A percentile compares a stretch with the other conserved stretches of the same genome.
Conservation (phyloP, 2,797 vertebrate species). For the Poecilia velifera region DNA sequence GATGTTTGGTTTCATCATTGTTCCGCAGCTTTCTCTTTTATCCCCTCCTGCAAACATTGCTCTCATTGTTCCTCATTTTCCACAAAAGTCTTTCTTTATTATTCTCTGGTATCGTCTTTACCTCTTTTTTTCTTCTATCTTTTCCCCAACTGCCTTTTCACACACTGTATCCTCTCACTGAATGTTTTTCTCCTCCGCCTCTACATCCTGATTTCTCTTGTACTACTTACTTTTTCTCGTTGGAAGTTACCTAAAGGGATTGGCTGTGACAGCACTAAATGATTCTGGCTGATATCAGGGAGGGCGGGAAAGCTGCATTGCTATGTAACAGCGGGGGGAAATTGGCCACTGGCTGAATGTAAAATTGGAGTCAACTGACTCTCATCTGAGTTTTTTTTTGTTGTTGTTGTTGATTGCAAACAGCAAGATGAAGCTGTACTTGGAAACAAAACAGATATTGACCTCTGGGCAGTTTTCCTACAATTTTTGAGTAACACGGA, state of each 20-base stretch:
- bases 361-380: constrained; percentile 33
- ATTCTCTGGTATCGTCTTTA: neutral
- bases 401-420: neutral
- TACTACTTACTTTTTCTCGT: constrained; percentile 52
- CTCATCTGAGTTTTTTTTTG: neutral
- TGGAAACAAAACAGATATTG: neutral
- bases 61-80: neutral
- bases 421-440: neutral
- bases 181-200: constrained; percentile 52
- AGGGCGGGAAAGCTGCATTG: neutral
- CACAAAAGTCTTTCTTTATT: neutral
- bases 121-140: constrained; percentile 28
- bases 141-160: constrained; percentile 35
- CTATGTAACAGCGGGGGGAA: neutral
- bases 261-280: constrained; percentile 44
- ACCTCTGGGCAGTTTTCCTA: neutral
- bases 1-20: neutral
- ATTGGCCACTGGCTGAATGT: constrained; percentile 28
- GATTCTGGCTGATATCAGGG: constrained; percentile 34
- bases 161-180: constrained; percentile 31
- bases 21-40: neutral
- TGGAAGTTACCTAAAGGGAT: constrained; percentile 52
- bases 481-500: neutral
- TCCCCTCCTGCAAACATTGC: neutral
- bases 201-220: constrained; percentile 35